Conservation (phyloP, 2,113 vertebrate species). For the Thalassoma bifasciatum region DNA sequence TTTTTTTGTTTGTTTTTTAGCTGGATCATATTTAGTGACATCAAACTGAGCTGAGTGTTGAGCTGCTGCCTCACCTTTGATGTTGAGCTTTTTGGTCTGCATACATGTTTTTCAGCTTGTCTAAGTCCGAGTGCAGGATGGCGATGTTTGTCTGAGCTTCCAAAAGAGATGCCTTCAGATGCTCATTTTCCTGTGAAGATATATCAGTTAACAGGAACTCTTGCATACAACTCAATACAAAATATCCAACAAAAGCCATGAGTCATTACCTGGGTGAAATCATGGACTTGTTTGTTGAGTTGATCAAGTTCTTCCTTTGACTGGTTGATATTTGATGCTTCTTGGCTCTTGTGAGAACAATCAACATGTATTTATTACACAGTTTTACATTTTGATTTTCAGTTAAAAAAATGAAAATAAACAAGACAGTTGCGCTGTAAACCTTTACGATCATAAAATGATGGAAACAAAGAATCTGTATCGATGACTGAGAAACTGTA, state of each 20-base stretch:
- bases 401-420: no score
- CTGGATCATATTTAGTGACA: neutral
- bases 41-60: neutral
- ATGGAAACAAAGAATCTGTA: no score
- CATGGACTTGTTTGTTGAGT: conserved; percentile 69
- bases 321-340: conserved; percentile 58
- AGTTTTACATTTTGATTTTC: neutral
- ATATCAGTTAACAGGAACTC: neutral
- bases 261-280: conserved; percentile 73
- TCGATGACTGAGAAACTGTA: no score
- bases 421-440: no score
- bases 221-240: neutral
- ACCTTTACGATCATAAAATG: no score
- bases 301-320: conserved; percentile 74
- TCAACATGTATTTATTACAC: neutral
- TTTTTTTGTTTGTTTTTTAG: no score
- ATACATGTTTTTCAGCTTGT: conserved; percentile 79
- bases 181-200: conserved; percentile 78
- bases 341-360: conserved; percentile 69
- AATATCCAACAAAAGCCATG: neutral
- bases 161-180: conserved; percentile 59
- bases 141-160: conserved; percentile 70
- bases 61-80: conserved; percentile 63
- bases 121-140: conserved; percentile 80
- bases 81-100: conserved; percentile 68